A percentile compares a stretch with the other conserved stretches of the same genome.
These are phyloP conservation scores for Muntiacus reevesi DNA, from an alignment of 2,113 vertebrate species.

Conservation along the genomic window DNA sequence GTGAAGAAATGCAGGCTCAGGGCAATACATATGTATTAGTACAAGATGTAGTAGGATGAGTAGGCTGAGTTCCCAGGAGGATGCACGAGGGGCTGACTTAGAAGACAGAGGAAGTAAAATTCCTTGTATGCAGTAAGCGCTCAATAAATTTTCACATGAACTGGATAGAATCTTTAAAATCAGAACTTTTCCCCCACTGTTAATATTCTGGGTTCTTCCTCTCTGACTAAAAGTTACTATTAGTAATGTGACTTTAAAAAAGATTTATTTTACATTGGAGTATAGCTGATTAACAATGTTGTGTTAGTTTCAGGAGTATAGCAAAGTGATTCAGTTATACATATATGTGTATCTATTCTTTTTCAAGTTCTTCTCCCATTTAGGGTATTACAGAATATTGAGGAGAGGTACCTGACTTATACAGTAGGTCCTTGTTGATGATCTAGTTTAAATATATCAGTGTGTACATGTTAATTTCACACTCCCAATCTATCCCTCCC, in stretches of 20 bases:
- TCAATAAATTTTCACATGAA: background rate
- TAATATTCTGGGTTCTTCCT: background rate
- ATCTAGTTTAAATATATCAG: background rate
- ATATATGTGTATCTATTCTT: background rate
- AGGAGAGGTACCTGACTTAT: background rate
- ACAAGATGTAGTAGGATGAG: background rate
- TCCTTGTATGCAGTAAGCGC: background rate
- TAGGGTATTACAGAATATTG: background rate
- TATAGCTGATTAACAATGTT: background rate
- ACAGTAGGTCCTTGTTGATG: background rate
- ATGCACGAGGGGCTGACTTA: background rate
- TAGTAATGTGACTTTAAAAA: background rate
- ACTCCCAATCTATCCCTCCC: background rate
- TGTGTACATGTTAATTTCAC: background rate
- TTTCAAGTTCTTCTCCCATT: background rate
- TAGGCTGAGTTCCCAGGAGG: background rate
- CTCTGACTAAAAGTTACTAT: background rate
- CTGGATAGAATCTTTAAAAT: background rate
- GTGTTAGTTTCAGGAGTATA: background rate
- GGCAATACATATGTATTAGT: background rate
- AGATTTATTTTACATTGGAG: background rate
- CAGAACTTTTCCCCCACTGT: background rate
- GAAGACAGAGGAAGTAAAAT: background rate
- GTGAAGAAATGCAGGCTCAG: background rate
- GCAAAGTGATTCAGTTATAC: background rate